Evolutionary conservation across 2,797 vertebrate species (phyloP), one percentile per base, ranked within the genome.

Genomic region (Rhadinocentrus ornatus): DNA sequence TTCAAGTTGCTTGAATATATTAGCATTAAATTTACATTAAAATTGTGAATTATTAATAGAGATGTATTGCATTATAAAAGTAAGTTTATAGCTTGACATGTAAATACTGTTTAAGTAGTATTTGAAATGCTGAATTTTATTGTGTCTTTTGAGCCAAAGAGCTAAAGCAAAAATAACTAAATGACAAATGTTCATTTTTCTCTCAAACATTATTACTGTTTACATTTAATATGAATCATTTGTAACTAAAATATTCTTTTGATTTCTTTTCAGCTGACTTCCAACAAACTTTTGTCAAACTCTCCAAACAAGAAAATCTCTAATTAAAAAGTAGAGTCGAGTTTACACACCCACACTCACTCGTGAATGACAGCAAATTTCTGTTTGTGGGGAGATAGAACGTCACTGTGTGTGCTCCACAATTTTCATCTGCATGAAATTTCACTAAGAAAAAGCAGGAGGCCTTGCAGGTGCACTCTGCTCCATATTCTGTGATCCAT

Each of bases 401-500:
- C 63, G 15, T 66, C n/a, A 22, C n/a, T 69, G 66, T 76, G 60
- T 76, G 52, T 3, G 5, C 61, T 16, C 52, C 24, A 39, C 15
- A 65, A 73, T 74, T 55, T 81, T 55, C 60, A 73, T 60, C 67
- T 63, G 62, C 67, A 72, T 57, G 31, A 55, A 55, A 27, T 44
- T 56, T 46, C n/a, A 64, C 0, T 54, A 55, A 62, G 66, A 69
- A 66, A 48, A 27, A 70, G 41, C 18, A 77, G 75, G 78, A 81
- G 37, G 77, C 74, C 71, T 56, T 65, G 72, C 80, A 80, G 87
- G 81, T 79, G 75, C 76, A 59, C 80, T 60, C 56, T 6, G 29
- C 77, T 75, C 50, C 53, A 32, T 81, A 56, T 31, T 65, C 73
- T 59, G 72, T 86, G 83, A 81, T 86, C 86, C 81, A 84, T 84